Base-by-base conservation (phyloP, 2,113 vertebrate genomes). In the Daboia siamensis region DNA sequence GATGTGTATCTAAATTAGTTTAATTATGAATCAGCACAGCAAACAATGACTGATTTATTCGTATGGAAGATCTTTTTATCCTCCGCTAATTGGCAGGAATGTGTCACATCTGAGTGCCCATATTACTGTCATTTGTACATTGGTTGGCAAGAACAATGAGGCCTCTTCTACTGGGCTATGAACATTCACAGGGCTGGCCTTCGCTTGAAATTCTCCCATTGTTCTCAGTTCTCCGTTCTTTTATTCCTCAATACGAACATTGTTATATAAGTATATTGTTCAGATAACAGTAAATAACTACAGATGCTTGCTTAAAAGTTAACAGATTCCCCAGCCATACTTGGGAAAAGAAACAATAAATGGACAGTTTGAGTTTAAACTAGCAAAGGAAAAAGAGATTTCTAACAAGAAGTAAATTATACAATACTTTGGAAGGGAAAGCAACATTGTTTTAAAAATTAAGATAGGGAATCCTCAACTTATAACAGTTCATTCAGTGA, bases 81-180 rank as follows among this genome's bases (percentile, higher is more conserved):
- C 96, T 93, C 56, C 93, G 96, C 95, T 80, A 93, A 33, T 95
- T 0, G 86, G 7, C 29, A 94, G 96, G 95, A 97, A 97, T 95
- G 97, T 5, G 54, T 52, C 95, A 93, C 89, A 88, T 94, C 56
- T 23, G 1, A 88, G 94, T 23, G 92, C 91, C 91, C 90, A 4
- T 13, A 17, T 20, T 92, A 89, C 10, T 11, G 92, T 95, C 93
- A 57, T 93, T 93, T 93, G 94, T 51, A 87, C 95, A 95, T 95
- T 96, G 95, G 94, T 46, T 93, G 93, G 93, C 93, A 94, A 95
- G 94, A 93, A 84, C 48, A 69, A 2, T 20, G 55, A 90, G 20
- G 93, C 91, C 87, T 24, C 92, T 96, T 92, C 94, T 86, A 90
- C 55, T 93, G 92, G 69, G 93, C 93, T 85, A 87, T 48, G 7